Base-by-base conservation (phyloP, 2,888 invertebrate species). In the Drosophila mercatorum region DNA sequence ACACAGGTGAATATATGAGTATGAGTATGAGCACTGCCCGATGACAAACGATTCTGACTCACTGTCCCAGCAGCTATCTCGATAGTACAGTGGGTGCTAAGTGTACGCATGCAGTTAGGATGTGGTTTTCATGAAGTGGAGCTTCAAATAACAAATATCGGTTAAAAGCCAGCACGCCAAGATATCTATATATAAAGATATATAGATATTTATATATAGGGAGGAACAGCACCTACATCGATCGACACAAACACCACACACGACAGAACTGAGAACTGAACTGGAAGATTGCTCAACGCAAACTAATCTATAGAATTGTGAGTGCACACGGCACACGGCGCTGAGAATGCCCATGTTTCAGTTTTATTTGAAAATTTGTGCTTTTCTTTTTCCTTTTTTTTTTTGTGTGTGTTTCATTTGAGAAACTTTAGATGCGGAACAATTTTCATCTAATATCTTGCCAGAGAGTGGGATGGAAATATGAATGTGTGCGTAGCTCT, bases 241-340 rank as follows among this genome's bases (percentile, higher is more conserved):
- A 78, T 67, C 64, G 71, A 78, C 83, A 87, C 83, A 68, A 64
- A 76, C 86, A 75, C 81, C 83, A 73, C 89, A 75, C 84, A 86
- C 87, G 76, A 75, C 60, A 81, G 70, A 75, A 77, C 71, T 80
- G 84, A 86, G 90, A 73, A 87, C 86, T 90, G 86, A 87, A 87
- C 86, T 87, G 86, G 86, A 87, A 90, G 90, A 90, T 90, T 90
- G 86, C 90, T 90, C 75, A 90, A 90, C 79, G 86, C 90, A 90
- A 87, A 87, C 86, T 87, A 90, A 88, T 87, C 86, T 87, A 88
- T 87, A 87, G 90, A 87, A 88, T 79, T 87, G 68, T 81, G 90
- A 87, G 89, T 87, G 86, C 86, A 87, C 86, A 87, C 86, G 86
- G 86, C 86, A 86, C 89, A 76, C 71, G 81, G 80, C 63, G 68